A percentile compares a stretch with the other conserved stretches of the same genome.
Conservation (phyloP, 2,113 vertebrate species). For the Pongo abelii region DNA sequence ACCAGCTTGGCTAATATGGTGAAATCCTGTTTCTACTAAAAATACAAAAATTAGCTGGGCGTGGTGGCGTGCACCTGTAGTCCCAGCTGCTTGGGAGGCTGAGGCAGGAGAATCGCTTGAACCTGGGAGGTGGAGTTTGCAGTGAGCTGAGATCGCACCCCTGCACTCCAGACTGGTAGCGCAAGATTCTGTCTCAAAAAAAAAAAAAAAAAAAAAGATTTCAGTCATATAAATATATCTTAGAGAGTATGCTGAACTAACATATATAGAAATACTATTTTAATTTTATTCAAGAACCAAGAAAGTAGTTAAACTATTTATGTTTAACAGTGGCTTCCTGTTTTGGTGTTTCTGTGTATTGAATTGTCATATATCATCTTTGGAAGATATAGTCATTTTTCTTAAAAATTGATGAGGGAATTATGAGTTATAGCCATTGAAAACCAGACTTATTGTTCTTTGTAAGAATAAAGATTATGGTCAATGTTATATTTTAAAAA, state of each 20-base stretch:
- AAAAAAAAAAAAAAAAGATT: not conserved
- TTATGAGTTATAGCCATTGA: conserved; percentile 28
- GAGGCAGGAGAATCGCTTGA: no score
- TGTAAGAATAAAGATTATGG: conserved; percentile 12
- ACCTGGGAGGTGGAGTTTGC: no score
- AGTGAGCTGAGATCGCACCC: no score
- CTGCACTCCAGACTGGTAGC: no score
- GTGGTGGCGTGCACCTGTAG: no score
- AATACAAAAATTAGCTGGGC: no score
- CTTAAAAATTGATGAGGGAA: conserved; percentile 51
- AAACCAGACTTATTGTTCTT: conserved; percentile 55
- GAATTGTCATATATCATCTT: conserved; percentile 48
- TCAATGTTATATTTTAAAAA: conserved; percentile 34
- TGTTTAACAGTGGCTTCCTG: conserved; percentile 36
- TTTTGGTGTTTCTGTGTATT: conserved; percentile 45
- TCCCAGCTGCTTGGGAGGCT: no score
- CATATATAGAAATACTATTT: conserved; percentile 48
- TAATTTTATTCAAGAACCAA: not conserved
- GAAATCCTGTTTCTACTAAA: no score
- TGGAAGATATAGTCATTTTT: conserved; percentile 36
- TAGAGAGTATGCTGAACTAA: conserved; percentile 39
- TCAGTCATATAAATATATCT: not conserved
- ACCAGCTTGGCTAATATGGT: no score
- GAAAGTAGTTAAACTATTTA: conserved; percentile 54
- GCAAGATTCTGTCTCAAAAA: no score